Percentiles rank a stretch among this genome's conserved stretches.
Evolutionary conservation across 2,888 invertebrate species (phyloP).

Genomic region (Embidobia sp.): DNA sequence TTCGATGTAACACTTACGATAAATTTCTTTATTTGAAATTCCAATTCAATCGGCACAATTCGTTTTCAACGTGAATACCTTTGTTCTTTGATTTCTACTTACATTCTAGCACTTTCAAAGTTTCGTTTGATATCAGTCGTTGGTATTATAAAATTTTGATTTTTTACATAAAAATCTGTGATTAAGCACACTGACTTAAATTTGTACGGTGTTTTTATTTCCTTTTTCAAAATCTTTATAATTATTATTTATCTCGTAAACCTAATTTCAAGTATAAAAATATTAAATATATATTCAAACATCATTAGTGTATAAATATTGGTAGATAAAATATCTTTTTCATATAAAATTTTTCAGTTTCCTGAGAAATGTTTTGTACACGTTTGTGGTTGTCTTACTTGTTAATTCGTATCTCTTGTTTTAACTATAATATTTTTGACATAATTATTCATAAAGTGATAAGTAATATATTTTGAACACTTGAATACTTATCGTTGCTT

Average conservation of each 20-base stretch:
- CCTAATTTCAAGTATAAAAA: slow-evolving; percentile 41
- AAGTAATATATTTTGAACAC: too few species aligned
- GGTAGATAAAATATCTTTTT: slow-evolving; percentile 29
- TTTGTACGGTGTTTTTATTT: too few species aligned
- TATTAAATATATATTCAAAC: slow-evolving; percentile 41
- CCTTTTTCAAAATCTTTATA: too few species aligned
- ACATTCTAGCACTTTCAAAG: slow-evolving; percentile 43
- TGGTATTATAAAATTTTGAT: slow-evolving; percentile 22
- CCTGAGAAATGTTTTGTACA: slow-evolving; percentile 30
- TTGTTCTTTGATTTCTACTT: slow-evolving; percentile 12
- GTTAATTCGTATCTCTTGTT: too few species aligned
- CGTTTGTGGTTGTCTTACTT: slow-evolving; percentile 9
- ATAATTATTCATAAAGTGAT: too few species aligned
- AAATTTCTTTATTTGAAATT: slow-evolving; percentile 37
- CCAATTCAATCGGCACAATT: slow-evolving; percentile 28
- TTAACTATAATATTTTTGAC: too few species aligned
- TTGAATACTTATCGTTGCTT: too few species aligned
- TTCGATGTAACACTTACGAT: slow-evolving; percentile 40
- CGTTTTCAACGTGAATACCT: slow-evolving; percentile 27
- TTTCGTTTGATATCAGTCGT: slow-evolving; percentile 23
- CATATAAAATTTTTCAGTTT: slow-evolving; percentile 18
- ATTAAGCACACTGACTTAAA: too few species aligned
- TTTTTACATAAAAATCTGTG: too few species aligned
- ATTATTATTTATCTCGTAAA: slow-evolving; percentile 19
- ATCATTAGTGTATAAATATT: slow-evolving; percentile 8